Evolutionary conservation across 1,140 invertebrate species (phyloP).

Genomic region (Chironomus striatipennis): DNA sequence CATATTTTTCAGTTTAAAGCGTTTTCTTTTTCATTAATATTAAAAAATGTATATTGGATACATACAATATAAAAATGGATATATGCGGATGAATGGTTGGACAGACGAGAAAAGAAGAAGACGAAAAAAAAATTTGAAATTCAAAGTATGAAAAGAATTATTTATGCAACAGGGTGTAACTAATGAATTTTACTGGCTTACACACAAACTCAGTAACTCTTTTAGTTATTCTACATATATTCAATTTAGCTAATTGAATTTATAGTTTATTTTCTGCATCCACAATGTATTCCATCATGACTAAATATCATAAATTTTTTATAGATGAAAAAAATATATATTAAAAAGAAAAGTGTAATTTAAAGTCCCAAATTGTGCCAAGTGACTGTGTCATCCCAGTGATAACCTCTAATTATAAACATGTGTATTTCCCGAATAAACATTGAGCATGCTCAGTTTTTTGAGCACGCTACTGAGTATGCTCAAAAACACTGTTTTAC

Average conservation of each 20-base stretch:
- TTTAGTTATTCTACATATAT: background rate
- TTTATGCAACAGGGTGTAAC: conserved; percentile 12
- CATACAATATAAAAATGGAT: background rate
- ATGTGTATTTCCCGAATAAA: too few relatives aligned
- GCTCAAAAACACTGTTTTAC: too few relatives aligned
- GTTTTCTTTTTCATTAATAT: too few relatives aligned
- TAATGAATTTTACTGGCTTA: background rate
- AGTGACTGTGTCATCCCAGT: background rate
- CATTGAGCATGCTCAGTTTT: too few relatives aligned
- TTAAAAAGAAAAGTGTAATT: background rate
- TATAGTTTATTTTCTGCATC: background rate
- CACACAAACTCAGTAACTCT: too few relatives aligned
- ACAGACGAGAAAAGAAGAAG: background rate
- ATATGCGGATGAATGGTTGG: background rate
- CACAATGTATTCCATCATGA: too few relatives aligned
- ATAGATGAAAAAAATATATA: too few relatives aligned
- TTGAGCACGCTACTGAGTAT: too few relatives aligned
- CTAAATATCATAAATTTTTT: too few relatives aligned
- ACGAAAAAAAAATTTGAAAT: conserved; percentile 7
- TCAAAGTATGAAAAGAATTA: background rate
- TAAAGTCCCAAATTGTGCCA: background rate
- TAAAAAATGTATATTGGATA: background rate
- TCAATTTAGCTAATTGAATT: background rate
- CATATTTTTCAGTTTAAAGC: background rate
- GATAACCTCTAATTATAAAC: conserved; percentile 13